phyloP scores from a whole-genome alignment of 2,888 invertebrate species.

The Aelia acuminata region DNA sequence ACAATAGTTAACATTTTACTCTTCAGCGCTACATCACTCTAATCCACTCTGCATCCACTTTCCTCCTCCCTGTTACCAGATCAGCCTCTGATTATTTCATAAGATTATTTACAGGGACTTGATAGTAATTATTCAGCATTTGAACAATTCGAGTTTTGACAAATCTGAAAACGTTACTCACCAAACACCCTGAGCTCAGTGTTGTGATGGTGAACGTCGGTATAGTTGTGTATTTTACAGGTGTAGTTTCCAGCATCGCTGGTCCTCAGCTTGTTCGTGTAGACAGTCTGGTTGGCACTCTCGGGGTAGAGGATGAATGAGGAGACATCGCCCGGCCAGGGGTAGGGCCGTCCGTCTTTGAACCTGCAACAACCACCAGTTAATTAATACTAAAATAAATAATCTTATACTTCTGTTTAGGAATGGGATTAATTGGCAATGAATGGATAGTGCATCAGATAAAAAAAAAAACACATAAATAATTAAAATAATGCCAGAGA shows the following conservation, averaged over 20 bases:
- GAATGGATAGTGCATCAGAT: too few relatives aligned
- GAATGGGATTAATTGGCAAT: too few relatives aligned
- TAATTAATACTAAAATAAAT: neutral
- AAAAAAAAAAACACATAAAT: neutral
- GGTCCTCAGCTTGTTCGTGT: constrained; percentile 76
- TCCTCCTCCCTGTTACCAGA: too few relatives aligned
- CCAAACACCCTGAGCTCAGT: constrained; percentile 79
- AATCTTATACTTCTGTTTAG: neutral
- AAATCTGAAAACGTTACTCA: constrained; percentile 69
- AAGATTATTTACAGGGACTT: too few relatives aligned
- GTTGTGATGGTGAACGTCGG: constrained; percentile 76
- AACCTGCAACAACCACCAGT: constrained; percentile 74
- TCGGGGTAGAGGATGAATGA: constrained; percentile 82
- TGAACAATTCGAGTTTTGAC: too few relatives aligned
- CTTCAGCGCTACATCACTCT: too few relatives aligned
- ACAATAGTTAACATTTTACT: too few relatives aligned
- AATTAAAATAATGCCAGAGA: too few relatives aligned
- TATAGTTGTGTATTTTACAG: constrained; percentile 81
- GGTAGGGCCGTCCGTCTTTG: constrained; percentile 81
- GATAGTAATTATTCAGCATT: too few relatives aligned
- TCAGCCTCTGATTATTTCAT: too few relatives aligned
- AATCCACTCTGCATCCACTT: too few relatives aligned
- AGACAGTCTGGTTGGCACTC: constrained; percentile 84
- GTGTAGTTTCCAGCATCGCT: constrained; percentile 83
- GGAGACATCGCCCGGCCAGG: constrained; percentile 81